A percentile compares a stretch with the other conserved stretches of the same genome.
These are phyloP conservation scores for Phyllotreta cruciferae DNA, from an alignment of 2,888 invertebrate genomes.

Conservation along the genomic window DNA sequence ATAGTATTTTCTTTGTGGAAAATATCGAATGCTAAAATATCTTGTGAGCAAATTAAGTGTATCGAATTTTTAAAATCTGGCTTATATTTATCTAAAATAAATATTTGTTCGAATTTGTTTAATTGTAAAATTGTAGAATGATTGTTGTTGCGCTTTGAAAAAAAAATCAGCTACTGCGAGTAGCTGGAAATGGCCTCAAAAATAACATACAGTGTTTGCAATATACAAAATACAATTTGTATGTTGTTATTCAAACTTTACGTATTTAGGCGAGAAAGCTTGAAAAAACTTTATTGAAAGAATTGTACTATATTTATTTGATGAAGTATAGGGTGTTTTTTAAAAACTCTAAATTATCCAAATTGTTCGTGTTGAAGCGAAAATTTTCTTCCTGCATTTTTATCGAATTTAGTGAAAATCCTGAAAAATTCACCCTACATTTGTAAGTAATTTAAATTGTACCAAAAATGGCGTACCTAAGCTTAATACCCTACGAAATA, in stretches of 20 bases:
- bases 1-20: constrained; percentile 6
- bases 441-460: too few relatives aligned
- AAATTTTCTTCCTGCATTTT: too few relatives aligned
- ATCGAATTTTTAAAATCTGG: constrained; percentile 40
- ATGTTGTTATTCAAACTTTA: too few relatives aligned
- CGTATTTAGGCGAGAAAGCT: constrained; percentile 8
- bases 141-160: constrained; percentile 47
- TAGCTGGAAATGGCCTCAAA: constrained; percentile 41
- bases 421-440: too few relatives aligned
- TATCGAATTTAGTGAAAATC: too few relatives aligned
- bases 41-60: constrained; percentile 35
- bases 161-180: constrained; percentile 31
- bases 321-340: too few relatives aligned
- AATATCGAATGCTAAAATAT: constrained; percentile 19
- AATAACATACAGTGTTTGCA: constrained; percentile 14
- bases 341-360: too few relatives aligned
- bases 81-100: constrained; percentile 43
- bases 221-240: background rate
- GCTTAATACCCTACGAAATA: too few relatives aligned
- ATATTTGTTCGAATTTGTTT: constrained; percentile 41
- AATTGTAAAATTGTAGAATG: constrained; percentile 44
- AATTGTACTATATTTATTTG: too few relatives aligned
- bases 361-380: too few relatives aligned
- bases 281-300: too few relatives aligned
- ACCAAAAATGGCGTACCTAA: too few relatives aligned